Evolutionary conservation across 1,140 invertebrate species (phyloP).

Genomic region (Mycetomoellerius zeteki): DNA sequence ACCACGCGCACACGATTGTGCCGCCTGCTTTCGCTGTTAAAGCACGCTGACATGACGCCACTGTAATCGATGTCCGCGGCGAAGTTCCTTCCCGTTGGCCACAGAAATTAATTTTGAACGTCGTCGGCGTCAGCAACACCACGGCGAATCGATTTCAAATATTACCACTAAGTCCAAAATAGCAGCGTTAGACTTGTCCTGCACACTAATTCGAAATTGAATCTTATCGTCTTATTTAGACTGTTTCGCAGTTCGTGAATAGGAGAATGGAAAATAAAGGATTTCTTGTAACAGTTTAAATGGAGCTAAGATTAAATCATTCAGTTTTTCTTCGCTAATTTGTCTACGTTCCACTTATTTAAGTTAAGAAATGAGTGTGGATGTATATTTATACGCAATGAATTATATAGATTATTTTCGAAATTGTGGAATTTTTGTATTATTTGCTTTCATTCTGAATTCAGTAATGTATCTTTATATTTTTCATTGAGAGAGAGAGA

Average conservation of each 20-base stretch:
- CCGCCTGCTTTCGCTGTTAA: constrained; percentile 61
- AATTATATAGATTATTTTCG: not conserved
- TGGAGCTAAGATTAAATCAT: not conserved
- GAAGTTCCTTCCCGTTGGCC: constrained; percentile 53
- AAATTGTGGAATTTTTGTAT: too few species aligned
- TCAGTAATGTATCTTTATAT: not conserved
- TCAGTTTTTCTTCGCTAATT: not conserved
- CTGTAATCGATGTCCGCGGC: constrained; percentile 62
- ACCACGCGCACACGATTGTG: constrained; percentile 26
- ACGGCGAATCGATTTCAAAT: constrained; percentile 43
- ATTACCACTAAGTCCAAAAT: not conserved
- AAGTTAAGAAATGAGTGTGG: not conserved
- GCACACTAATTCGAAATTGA: not conserved
- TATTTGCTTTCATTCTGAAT: too few species aligned
- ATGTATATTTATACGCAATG: not conserved
- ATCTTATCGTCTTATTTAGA: not conserved
- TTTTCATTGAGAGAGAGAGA: not conserved
- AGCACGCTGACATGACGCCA: constrained; percentile 58
- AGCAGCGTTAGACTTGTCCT: constrained; percentile 28
- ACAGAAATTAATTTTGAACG: constrained; percentile 62
- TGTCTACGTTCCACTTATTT: not conserved
- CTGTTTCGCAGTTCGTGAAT: not conserved
- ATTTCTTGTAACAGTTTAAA: not conserved
- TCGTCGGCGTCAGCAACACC: constrained; percentile 47
- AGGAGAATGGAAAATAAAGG: not conserved